Percentiles rank a stretch among this genome's conserved stretches.
These are phyloP conservation scores for Cydia fagiglandana DNA, from an alignment of 1,140 invertebrate species.

Conservation along the genomic window DNA sequence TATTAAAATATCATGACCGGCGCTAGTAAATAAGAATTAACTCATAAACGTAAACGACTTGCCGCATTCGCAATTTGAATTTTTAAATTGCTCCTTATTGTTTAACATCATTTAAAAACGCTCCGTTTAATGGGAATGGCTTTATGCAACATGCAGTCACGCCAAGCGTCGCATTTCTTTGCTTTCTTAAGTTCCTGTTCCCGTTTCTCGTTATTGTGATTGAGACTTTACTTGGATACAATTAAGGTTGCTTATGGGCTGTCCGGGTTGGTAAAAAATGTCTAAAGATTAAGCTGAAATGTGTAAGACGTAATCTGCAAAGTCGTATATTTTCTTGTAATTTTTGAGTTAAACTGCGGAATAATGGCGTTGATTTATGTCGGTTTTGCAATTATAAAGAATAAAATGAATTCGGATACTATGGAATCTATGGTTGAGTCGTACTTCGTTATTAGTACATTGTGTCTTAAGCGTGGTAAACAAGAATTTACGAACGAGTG, in stretches of 20 bases:
- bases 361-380: neutral
- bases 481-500: too few relatives aligned
- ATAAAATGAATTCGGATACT: neutral
- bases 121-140: conserved; percentile 6
- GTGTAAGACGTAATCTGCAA: neutral
- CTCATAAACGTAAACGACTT: conserved; percentile 19
- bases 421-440: too few relatives aligned
- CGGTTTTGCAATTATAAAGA: neutral
- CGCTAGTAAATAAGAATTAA: conserved; percentile 16
- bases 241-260: neutral
- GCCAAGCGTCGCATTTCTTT: neutral
- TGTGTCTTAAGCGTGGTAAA: too few relatives aligned
- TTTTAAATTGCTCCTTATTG: conserved; percentile 25
- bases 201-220: neutral
- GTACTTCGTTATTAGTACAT: too few relatives aligned
- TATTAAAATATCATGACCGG: conserved; percentile 18
- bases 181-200: conserved; percentile 16
- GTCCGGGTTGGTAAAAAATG: neutral
- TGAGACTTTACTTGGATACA: neutral
- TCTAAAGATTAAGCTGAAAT: neutral
- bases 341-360: neutral
- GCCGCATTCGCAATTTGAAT: conserved; percentile 16
- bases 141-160: conserved; percentile 14
- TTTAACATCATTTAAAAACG: conserved; percentile 18
- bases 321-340: neutral